phyloP scores from a whole-genome alignment of 64 coral and sea anemone species.

The Platygyra sinensis region DNA sequence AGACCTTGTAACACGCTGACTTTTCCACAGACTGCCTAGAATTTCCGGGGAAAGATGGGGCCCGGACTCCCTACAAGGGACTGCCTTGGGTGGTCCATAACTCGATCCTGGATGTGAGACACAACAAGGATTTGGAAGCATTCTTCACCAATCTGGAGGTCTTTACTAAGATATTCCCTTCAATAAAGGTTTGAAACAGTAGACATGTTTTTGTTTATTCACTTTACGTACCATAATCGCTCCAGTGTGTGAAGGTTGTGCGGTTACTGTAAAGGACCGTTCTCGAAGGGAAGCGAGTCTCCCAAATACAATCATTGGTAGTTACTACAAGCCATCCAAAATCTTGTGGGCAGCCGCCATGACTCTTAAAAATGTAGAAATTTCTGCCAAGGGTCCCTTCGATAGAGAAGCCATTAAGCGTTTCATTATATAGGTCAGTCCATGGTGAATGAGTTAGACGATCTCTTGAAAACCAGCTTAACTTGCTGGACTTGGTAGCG shows the following conservation, averaged over 20 bases:
- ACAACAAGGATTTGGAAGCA: no score
- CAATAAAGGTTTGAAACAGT: no score
- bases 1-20: no score
- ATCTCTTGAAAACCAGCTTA: constrained; percentile 23
- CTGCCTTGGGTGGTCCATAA: no score
- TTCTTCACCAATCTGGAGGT: no score
- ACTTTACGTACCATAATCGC: background rate
- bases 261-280: constrained; percentile 9
- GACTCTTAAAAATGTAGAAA: background rate
- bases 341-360: background rate
- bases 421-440: background rate
- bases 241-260: constrained; percentile 5
- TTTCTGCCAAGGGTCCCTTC: background rate
- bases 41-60: no score
- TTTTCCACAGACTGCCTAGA: no score
- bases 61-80: no score
- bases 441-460: constrained; percentile 1
- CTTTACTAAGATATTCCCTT: no score
- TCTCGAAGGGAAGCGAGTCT: background rate
- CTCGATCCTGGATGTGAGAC: no score
- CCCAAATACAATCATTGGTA: background rate
- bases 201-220: no score
- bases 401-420: background rate
- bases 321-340: constrained; percentile 1
- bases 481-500: constrained; percentile 7